Evolutionary conservation across 1,140 invertebrate species (phyloP), one percentile per base, ranked within the genome.

Genomic region (Zaprionus taronus): DNA sequence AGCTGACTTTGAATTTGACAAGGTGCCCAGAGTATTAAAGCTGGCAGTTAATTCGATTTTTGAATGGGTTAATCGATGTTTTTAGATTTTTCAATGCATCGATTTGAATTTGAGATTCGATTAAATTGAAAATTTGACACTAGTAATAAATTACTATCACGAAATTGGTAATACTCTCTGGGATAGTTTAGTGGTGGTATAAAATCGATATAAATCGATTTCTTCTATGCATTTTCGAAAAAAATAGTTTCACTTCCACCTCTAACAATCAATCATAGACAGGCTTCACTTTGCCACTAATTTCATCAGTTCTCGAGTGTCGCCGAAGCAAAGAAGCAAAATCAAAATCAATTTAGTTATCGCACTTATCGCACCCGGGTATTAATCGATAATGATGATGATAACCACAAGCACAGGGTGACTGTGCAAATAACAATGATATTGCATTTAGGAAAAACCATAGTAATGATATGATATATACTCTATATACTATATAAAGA

Each of bases 361-460:
- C 66, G 68, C 41, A n/a, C n/a, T 78, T 81, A 83, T 67, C 66
- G 69, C 41, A 17, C n/a, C 1, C 22, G 24, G 38, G 47, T 34
- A 55, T 38, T 51, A 36, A 56, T n/a, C 57, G 15, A 61, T 36
- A 57, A 56, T 34, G 31, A 9, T 34, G 31, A 9, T 34, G 31
- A 34, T 34, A 34, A 20, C 28, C 41, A 51, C 28, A 49, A 34
- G 24, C 26, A 41, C 57, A 34, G 17, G 14, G 14, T 36, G 56
- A 55, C 6, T 17, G 5, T 14, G 36, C 68, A 65, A 76, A 65
- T 28, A 51, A 56, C 57, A 62, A 81, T 84, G 81, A 85, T 68
- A 67, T 61, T 51, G 82, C 82, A 85, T 65, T 53, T 65, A 74
- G 78, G 81, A 79, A 84, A 84, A 84, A 60, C 20, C 81, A 66